These are phyloP conservation scores for Empis livida DNA, from an alignment of 2,888 invertebrate genomes.

Conservation along the genomic window DNA sequence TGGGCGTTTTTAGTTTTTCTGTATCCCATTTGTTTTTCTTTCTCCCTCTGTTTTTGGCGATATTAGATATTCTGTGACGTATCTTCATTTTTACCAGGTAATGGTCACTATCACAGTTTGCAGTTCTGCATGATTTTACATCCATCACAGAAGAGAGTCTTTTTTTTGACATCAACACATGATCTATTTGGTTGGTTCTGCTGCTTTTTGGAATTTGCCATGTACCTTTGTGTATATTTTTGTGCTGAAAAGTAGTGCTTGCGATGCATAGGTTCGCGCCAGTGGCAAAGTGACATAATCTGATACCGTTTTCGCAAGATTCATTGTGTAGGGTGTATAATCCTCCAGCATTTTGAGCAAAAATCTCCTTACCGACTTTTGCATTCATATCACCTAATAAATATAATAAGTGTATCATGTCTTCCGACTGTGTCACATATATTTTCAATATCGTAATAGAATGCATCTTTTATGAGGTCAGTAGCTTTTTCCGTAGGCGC, in stretches of 20 bases:
- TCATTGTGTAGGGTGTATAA: background rate
- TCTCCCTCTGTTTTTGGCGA: no score
- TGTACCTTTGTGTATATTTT: background rate
- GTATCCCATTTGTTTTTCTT: no score
- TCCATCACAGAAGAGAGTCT: background rate
- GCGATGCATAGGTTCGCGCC: background rate
- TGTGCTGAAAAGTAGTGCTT: background rate
- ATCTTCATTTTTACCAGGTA: background rate
- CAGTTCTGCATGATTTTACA: background rate
- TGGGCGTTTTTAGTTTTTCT: no score
- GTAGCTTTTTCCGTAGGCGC: background rate
- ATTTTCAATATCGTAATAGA: no score
- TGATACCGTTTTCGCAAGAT: background rate
- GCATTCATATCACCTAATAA: background rate
- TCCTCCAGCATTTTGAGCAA: background rate
- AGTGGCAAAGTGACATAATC: background rate
- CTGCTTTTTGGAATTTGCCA: background rate
- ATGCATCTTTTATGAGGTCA: background rate
- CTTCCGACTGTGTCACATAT: no score
- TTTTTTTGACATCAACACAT: background rate
- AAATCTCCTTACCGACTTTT: background rate
- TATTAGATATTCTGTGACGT: no score
- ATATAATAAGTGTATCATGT: background rate
- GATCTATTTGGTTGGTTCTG: background rate
- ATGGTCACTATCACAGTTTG: background rate